phyloP scores from a whole-genome alignment of 2,888 invertebrate genomes.

The Plusia festucae region DNA sequence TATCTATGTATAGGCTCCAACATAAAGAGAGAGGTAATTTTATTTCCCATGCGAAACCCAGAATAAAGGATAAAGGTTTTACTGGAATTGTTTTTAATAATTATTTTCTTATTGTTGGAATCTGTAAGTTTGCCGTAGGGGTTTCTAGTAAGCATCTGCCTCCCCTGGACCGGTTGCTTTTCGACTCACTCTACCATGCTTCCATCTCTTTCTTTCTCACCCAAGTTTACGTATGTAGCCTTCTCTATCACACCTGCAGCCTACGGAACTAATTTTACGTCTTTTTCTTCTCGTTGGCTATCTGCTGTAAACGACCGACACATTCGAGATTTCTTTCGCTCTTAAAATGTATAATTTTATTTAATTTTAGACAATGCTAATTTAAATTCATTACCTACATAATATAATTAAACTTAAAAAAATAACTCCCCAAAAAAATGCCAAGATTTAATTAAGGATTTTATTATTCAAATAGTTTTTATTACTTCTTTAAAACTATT shows the following conservation, averaged over 20 bases:
- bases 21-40: conserved; percentile 41
- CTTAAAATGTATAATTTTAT: conserved; percentile 64
- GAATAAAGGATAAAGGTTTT: conserved; percentile 61
- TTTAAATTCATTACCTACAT: conserved; percentile 48
- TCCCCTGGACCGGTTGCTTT: conserved; percentile 86
- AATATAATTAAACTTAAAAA: background rate
- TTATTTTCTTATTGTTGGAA: conserved; percentile 84
- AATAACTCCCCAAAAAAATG: background rate
- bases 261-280: conserved; percentile 84
- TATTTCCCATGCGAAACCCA: conserved; percentile 52
- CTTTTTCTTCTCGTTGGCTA: conserved; percentile 83
- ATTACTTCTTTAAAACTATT: conserved; percentile 19
- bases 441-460: background rate
- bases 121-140: conserved; percentile 83
- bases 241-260: conserved; percentile 74
- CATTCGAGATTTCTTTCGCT: conserved; percentile 70
- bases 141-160: conserved; percentile 85
- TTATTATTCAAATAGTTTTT: conserved; percentile 7
- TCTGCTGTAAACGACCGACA: conserved; percentile 74
- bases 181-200: conserved; percentile 72
- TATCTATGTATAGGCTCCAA: conserved; percentile 7
- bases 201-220: conserved; percentile 70
- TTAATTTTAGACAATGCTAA: conserved; percentile 63
- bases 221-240: conserved; percentile 46
- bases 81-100: conserved; percentile 75